Evolutionary conservation across 1,140 invertebrate species (phyloP), one percentile per base, ranked within the genome.

Genomic region (Drosophila jambulina): DNA sequence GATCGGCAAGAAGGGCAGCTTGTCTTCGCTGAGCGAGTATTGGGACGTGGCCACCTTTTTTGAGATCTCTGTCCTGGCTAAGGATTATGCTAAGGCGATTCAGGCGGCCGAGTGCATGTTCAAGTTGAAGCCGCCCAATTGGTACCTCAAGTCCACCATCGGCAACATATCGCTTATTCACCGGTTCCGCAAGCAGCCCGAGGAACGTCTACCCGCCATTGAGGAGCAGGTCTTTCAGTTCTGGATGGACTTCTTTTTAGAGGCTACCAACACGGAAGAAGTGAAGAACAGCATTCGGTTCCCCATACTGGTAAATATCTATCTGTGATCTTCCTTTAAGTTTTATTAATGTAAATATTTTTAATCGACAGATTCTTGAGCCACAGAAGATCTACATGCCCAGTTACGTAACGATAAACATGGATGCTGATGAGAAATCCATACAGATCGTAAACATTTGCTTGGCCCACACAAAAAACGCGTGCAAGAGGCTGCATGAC

Each of bases 41-140:
- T 99, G 99, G 99, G 98, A 99, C 94, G 98, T 99, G 9, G 99
- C 99, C 0, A 99, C 99, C 2, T 99, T 99, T 94, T 99, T 99
- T 93, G 99, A 99, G 93, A 99, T 99, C 62, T 98, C 97, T 60
- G 99, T 99, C 2, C 93, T 99, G 17, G 98, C 98, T 17, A 97
- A 99, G 93, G 98, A 99, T 93, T 99, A 99, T 93, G 94, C 96
- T 5, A 99, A 99, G 93, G 99, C 99, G 8, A 97, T 98, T 82
- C 98, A 99, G 94, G 99, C 99, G 19, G 98, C 99, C 3, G 98
- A 99, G 93, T 99, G 97, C 92, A 99, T 99, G 99, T 99, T 99
- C 91, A 98, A 98, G 94, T 93, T 99, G 48, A 99, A 99, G 94
- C 99, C 99, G 42, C 99, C 99, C 0, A 97, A 97, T 93, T 99